A percentile compares a stretch with the other conserved stretches of the same genome.
Conservation (phyloP, 1,140 invertebrate genomes). For the Euschistus heros region DNA sequence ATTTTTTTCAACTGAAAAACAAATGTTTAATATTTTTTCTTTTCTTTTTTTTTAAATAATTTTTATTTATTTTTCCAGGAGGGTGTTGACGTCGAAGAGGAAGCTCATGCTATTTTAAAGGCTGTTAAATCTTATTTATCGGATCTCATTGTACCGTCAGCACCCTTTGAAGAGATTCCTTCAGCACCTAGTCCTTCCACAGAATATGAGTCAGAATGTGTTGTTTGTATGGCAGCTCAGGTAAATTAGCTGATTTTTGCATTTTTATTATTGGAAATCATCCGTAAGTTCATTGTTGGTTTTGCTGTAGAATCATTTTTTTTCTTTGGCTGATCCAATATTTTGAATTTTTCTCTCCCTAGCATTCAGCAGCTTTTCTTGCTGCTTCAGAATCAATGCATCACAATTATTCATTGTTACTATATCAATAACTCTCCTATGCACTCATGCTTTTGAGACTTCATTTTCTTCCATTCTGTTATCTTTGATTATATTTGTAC, state of each 20-base stretch:
- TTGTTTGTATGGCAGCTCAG: slow-evolving; percentile 64
- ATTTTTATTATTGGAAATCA: slow-evolving; percentile 41
- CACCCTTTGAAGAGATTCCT: slow-evolving; percentile 23
- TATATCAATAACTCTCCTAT: too few species aligned
- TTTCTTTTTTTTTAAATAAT: not conserved
- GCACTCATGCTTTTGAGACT: too few species aligned
- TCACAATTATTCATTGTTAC: too few species aligned
- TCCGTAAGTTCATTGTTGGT: too few species aligned
- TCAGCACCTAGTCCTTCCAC: slow-evolving; percentile 27
- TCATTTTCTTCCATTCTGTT: too few species aligned
- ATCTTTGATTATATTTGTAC: too few species aligned
- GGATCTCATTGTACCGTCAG: slow-evolving; percentile 27
- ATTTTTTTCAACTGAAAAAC: too few species aligned
- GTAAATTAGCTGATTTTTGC: slow-evolving; percentile 37
- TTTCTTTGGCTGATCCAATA: too few species aligned
- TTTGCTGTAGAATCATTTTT: too few species aligned
- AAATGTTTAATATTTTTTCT: not conserved
- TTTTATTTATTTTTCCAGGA: slow-evolving; percentile 22
- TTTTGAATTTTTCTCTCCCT: too few species aligned
- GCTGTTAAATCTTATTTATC: slow-evolving; percentile 46
- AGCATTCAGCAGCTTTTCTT: too few species aligned
- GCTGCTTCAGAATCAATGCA: too few species aligned
- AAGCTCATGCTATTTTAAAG: slow-evolving; percentile 46
- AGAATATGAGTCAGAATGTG: slow-evolving; percentile 50
- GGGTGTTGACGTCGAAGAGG: slow-evolving; percentile 46